These are phyloP conservation scores for Cichlasoma orientale DNA, from an alignment of 2,797 vertebrate genomes.

Conservation along the genomic window DNA sequence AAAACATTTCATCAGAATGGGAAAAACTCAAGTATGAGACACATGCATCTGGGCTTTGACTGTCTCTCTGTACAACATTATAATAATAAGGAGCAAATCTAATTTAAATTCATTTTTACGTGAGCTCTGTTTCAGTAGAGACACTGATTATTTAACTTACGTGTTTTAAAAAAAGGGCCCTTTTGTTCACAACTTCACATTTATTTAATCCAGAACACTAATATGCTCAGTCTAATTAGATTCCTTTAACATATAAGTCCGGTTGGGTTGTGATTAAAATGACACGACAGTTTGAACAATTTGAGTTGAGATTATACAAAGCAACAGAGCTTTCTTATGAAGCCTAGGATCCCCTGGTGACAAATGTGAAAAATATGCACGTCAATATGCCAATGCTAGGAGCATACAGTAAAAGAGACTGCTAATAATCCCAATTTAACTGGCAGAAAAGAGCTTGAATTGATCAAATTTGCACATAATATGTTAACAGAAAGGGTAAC, in stretches of 20 bases:
- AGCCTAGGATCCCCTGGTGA: background rate
- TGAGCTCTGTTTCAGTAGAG: background rate
- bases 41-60: background rate
- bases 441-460: background rate
- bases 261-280: background rate
- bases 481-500: background rate
- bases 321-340: background rate
- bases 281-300: background rate
- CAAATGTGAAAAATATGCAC: slow-evolving; percentile 10
- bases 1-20: background rate
- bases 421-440: background rate
- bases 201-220: background rate
- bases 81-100: background rate
- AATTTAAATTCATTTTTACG: background rate
- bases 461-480: background rate
- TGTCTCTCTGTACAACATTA: background rate
- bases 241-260: background rate
- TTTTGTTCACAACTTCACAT: background rate
- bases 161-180: background rate
- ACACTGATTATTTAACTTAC: background rate
- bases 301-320: background rate
- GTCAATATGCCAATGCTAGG: background rate
- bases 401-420: background rate
- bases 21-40: background rate
- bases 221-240: background rate